Evolutionary conservation across 2,797 vertebrate genomes (phyloP).

Genomic region (Hypotaenidia okinawae): DNA sequence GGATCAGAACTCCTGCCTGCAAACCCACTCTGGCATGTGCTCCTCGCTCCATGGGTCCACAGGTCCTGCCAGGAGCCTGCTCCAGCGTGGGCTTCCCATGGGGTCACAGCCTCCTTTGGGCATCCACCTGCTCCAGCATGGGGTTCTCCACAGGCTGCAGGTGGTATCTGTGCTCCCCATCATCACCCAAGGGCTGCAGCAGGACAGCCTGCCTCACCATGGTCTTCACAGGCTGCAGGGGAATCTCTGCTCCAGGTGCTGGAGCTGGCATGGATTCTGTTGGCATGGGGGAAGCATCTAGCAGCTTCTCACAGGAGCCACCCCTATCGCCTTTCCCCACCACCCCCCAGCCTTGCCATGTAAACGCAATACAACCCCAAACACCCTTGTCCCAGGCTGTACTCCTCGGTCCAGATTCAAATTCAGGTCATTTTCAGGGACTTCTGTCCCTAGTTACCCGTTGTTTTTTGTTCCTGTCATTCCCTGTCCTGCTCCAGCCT

Average conservation of each 20-base stretch:
- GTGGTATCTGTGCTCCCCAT: no score
- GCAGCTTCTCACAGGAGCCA: neutral
- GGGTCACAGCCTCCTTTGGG: neutral
- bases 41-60: rapidly evolving
- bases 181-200: no score
- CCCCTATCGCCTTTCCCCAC: neutral
- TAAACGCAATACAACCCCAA: neutral
- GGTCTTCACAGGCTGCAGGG: neutral
- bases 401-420: neutral
- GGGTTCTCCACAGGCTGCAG: neutral
- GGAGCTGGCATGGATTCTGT: neutral
- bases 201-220: no score
- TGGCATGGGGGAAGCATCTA: neutral
- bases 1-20: no score
- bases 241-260: neutral
- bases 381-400: no score
- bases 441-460: neutral
- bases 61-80: neutral
- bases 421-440: neutral
- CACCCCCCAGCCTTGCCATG: neutral
- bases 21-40: neutral
- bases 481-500: neutral
- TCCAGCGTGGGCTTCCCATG: neutral
- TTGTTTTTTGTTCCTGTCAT: neutral
- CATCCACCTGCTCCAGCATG: no score